phyloP scores from a whole-genome alignment of 2,113 vertebrate genomes.

The Macaca nemestrina region DNA sequence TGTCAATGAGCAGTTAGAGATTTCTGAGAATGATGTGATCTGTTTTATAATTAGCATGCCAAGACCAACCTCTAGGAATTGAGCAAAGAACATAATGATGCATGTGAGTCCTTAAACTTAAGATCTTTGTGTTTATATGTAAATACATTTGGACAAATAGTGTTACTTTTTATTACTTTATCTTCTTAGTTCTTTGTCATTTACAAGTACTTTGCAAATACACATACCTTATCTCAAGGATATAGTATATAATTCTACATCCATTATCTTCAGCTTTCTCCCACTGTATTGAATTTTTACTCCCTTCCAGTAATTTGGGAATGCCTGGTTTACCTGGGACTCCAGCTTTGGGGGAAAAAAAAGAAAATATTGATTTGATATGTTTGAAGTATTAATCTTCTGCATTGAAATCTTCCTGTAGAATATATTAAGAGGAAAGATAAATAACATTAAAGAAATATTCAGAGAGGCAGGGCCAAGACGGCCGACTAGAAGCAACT shows the following conservation, averaged over 20 bases:
- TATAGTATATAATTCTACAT: slow-evolving; percentile 78
- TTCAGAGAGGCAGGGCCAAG: not conserved
- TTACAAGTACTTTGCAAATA: not conserved
- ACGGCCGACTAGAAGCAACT: no score
- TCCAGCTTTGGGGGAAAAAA: slow-evolving; percentile 76
- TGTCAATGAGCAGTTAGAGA: not conserved
- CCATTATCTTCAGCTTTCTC: slow-evolving; percentile 84
- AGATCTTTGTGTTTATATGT: not conserved
- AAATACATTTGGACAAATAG: not conserved
- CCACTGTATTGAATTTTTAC: slow-evolving; percentile 82
- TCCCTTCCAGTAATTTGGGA: slow-evolving; percentile 77
- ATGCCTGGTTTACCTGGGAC: slow-evolving; percentile 84
- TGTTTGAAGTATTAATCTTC: not conserved
- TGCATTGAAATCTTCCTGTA: not conserved
- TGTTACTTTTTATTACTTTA: not conserved
- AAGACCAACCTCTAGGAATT: not conserved
- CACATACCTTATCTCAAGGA: slow-evolving; percentile 84
- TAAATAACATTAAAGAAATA: slow-evolving; percentile 11
- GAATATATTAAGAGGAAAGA: not conserved
- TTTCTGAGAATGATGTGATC: not conserved
- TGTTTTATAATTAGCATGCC: not conserved
- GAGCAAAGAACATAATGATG: not conserved
- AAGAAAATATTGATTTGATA: slow-evolving; percentile 51
- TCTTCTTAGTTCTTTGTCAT: not conserved
- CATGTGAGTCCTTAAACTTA: not conserved